Percentiles rank a stretch among this genome's conserved stretches.
Evolutionary conservation across 1,140 invertebrate genomes (phyloP).

Genomic region (Anthonomus grandis): DNA sequence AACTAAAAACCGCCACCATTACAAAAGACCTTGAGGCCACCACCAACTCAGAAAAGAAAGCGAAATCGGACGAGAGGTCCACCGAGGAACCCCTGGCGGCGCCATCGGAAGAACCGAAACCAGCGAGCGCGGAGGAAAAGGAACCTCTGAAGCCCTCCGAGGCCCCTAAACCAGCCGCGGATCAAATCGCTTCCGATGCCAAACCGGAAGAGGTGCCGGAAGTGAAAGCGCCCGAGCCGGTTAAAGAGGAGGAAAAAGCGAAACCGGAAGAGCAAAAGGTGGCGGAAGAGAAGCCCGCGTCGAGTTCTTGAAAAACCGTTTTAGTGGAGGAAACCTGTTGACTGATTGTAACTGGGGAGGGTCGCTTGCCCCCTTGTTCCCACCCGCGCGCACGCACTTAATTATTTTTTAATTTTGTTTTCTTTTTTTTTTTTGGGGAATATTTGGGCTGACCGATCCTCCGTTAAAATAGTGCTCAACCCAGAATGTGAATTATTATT

Average conservation of each 20-base stretch:
- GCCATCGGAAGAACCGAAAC: slow-evolving; percentile 8
- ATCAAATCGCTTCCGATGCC: slow-evolving; percentile 11
- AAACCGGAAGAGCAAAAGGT: slow-evolving; percentile 36
- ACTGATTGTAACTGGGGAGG: slow-evolving; percentile 34
- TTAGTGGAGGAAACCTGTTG: slow-evolving; percentile 23
- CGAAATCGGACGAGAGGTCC: slow-evolving; percentile 30
- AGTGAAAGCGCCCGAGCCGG: slow-evolving; percentile 21
- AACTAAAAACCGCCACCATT: slow-evolving; percentile 29
- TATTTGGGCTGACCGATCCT: slow-evolving; percentile 38
- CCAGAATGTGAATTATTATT: slow-evolving; percentile 24
- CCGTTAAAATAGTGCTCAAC: slow-evolving; percentile 36
- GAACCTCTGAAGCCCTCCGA: slow-evolving; percentile 2
- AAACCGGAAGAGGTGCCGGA: slow-evolving; percentile 23
- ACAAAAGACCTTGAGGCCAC: slow-evolving; percentile 15
- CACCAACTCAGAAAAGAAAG: slow-evolving; percentile 33
- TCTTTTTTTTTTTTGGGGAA: slow-evolving; percentile 25
- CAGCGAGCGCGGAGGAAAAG: not conserved
- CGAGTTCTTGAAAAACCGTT: slow-evolving; percentile 39
- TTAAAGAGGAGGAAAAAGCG: slow-evolving; percentile 32
- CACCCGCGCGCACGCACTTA: slow-evolving; percentile 34
- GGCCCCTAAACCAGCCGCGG: slow-evolving; percentile 3
- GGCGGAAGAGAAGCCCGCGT: slow-evolving; percentile 37
- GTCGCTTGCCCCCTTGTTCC: slow-evolving; percentile 43
- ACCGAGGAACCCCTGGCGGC: slow-evolving; percentile 11
- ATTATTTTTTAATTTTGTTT: slow-evolving; percentile 27